Percentiles rank a stretch among this genome's conserved stretches.
These are phyloP conservation scores for Phocides pigmalion DNA, from an alignment of 1,140 invertebrate species.

Conservation along the genomic window DNA sequence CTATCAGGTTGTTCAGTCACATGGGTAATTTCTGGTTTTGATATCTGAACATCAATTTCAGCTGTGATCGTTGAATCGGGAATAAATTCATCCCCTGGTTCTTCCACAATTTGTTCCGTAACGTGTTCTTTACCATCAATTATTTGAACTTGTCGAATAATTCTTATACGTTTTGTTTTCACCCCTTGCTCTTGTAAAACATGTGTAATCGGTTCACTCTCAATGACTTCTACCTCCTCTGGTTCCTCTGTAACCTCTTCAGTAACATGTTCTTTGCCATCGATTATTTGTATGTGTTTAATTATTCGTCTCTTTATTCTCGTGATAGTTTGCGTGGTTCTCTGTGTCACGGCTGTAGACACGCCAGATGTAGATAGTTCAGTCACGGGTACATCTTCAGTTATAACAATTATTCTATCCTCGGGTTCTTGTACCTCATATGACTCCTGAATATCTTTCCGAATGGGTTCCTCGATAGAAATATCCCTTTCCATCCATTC, in stretches of 20 bases:
- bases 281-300: conserved; percentile 89
- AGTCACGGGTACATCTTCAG: conserved; percentile 40
- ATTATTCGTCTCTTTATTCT: conserved; percentile 88
- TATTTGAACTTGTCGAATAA: conserved; percentile 88
- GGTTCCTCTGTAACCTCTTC: conserved; percentile 90
- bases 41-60: conserved; percentile 46
- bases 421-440: conserved; percentile 44
- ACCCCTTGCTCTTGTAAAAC: conserved; percentile 58
- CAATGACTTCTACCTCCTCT: conserved; percentile 83
- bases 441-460: background rate
- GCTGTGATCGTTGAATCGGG: conserved; percentile 44
- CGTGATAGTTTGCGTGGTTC: conserved; percentile 85
- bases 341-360: conserved; percentile 87
- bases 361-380: conserved; percentile 81
- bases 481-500: conserved; percentile 26
- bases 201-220: conserved; percentile 55
- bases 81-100: conserved; percentile 85
- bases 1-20: background rate
- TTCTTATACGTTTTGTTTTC: conserved; percentile 86
- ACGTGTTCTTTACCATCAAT: conserved; percentile 91
- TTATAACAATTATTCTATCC: conserved; percentile 36
- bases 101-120: conserved; percentile 88
- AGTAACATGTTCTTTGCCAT: conserved; percentile 90
- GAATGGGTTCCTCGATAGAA: no score
- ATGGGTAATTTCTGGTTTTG: conserved; percentile 35